Evolutionary conservation across 2,888 invertebrate genomes (phyloP).

Genomic region (Sinotaia quadrata): DNA sequence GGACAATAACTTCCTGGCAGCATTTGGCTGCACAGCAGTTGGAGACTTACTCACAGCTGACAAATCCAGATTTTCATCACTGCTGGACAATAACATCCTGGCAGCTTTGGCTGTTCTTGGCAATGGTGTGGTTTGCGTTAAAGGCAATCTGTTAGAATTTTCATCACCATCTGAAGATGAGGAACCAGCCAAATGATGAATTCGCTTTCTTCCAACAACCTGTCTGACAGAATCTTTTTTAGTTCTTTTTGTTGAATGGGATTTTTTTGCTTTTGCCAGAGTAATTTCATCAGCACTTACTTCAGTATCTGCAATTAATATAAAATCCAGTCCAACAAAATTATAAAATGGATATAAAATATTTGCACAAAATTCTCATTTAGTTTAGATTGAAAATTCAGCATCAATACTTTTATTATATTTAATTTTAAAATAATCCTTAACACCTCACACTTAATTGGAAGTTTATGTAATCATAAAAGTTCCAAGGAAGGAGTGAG

Average conservation of each 20-base stretch:
- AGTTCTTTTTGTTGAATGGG: constrained; percentile 18
- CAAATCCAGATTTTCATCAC: constrained; percentile 18
- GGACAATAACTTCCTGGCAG: constrained; percentile 13
- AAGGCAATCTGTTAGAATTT: constrained; percentile 1
- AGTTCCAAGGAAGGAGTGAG: too few species aligned
- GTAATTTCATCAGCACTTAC: too few species aligned
- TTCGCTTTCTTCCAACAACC: constrained; percentile 22
- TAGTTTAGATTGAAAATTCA: too few species aligned
- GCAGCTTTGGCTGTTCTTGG: not conserved
- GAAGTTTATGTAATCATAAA: too few species aligned
- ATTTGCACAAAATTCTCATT: too few species aligned
- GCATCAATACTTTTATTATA: too few species aligned
- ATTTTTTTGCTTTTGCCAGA: too few species aligned
- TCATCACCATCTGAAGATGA: constrained; percentile 28
- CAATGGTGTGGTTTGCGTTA: not conserved
- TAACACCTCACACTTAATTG: too few species aligned
- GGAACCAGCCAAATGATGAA: constrained; percentile 21
- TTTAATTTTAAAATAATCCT: too few species aligned
- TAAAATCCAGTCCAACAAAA: too few species aligned
- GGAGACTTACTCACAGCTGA: not conserved
- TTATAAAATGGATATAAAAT: too few species aligned
- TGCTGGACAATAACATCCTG: constrained; percentile 26
- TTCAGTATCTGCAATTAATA: too few species aligned
- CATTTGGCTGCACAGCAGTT: not conserved
- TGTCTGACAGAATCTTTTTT: constrained; percentile 7